These are phyloP conservation scores for Tortrix viridana DNA, from an alignment of 2,888 invertebrate genomes.

Conservation along the genomic window DNA sequence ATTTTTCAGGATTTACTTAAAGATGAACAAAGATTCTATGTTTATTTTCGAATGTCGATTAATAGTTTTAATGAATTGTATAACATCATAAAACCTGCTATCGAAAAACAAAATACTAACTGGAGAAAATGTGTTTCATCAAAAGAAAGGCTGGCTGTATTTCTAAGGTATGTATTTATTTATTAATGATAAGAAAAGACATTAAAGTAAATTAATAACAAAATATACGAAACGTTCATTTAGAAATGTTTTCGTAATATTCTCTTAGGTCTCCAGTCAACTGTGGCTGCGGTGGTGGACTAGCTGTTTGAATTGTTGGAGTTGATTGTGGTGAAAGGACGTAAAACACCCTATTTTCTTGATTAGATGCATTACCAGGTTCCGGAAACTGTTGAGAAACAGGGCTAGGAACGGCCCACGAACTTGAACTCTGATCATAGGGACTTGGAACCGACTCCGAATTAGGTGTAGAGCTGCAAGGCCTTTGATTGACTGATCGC, in stretches of 20 bases:
- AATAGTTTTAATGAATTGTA: slow-evolving; percentile 1
- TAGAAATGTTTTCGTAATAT: slow-evolving; percentile 20
- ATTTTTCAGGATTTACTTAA: slow-evolving; percentile 13
- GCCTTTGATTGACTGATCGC: slow-evolving; percentile 27
- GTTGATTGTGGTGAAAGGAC: slow-evolving; percentile 19
- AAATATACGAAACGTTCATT: slow-evolving; percentile 21
- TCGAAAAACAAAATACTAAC: slow-evolving; percentile 3
- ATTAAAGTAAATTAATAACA: slow-evolving; percentile 9
- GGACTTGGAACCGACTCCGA: slow-evolving; percentile 9
- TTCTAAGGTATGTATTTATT: background rate
- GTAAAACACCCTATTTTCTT: slow-evolving; percentile 23
- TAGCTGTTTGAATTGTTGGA: slow-evolving; percentile 14
- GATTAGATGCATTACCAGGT: slow-evolving; percentile 19
- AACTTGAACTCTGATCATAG: slow-evolving; percentile 21
- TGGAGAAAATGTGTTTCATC: slow-evolving; percentile 1
- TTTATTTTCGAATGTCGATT: slow-evolving; percentile 5
- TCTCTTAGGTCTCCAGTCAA: slow-evolving; percentile 14
- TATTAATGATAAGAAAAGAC: background rate
- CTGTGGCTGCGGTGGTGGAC: slow-evolving; percentile 10
- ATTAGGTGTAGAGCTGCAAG: slow-evolving; percentile 11
- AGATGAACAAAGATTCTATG: slow-evolving; percentile 3
- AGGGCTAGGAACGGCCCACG: slow-evolving; percentile 25
- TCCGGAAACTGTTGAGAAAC: slow-evolving; percentile 21
- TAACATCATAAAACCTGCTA: background rate
- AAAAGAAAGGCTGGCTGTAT: background rate